Percentiles rank a stretch among this genome's conserved stretches.
Conservation (phyloP, 2,888 invertebrate genomes). For the Unio pictorum region DNA sequence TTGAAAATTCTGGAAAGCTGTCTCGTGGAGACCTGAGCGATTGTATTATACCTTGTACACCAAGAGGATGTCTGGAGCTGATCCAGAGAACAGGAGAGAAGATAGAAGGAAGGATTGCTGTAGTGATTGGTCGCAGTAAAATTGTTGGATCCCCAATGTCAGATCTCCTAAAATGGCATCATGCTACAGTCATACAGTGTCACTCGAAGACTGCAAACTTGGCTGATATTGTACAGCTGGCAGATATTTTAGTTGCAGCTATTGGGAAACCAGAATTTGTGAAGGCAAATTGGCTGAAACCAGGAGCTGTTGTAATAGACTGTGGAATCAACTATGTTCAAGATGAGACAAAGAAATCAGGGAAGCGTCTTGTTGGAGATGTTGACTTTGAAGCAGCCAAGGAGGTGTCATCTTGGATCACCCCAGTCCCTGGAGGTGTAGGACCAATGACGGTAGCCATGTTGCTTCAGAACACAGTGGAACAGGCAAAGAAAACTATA, state of each 20-base stretch:
- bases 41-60: slow-evolving; percentile 96
- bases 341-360: slow-evolving; percentile 75
- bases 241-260: slow-evolving; percentile 97
- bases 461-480: slow-evolving; percentile 87
- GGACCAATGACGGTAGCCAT: slow-evolving; percentile 99
- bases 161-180: slow-evolving; percentile 94
- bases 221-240: slow-evolving; percentile 71
- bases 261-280: slow-evolving; percentile 93
- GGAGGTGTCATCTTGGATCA: slow-evolving; percentile 88
- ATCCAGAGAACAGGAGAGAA: slow-evolving; percentile 82
- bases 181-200: slow-evolving; percentile 97
- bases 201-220: slow-evolving; percentile 94
- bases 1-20: slow-evolving; percentile 92
- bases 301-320: slow-evolving; percentile 97
- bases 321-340: slow-evolving; percentile 96
- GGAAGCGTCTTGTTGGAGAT: slow-evolving; percentile 93
- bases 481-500: slow-evolving; percentile 77
- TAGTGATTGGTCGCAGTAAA: slow-evolving; percentile 96
- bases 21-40: slow-evolving; percentile 86
- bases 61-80: slow-evolving; percentile 93
- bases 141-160: slow-evolving; percentile 97
- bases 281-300: slow-evolving; percentile 96
- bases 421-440: slow-evolving; percentile 93
- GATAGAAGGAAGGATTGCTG: slow-evolving; percentile 88
- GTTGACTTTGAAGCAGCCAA: slow-evolving; percentile 85